A percentile compares a stretch with the other conserved stretches of the same genome.
Conservation (phyloP, 2,113 vertebrate genomes). For the Laticauda colubrina region DNA sequence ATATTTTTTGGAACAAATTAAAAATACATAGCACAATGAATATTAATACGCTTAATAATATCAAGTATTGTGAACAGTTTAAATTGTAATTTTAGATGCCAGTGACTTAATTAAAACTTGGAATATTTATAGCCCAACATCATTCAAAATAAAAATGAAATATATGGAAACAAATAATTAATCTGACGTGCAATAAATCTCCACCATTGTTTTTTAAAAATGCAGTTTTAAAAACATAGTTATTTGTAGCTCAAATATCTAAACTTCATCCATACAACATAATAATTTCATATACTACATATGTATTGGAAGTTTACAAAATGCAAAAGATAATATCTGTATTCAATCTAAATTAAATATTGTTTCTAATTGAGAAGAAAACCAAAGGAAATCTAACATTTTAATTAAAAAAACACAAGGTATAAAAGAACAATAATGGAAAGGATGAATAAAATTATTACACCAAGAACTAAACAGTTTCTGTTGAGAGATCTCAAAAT, state of each 20-base stretch:
- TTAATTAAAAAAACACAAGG: not conserved
- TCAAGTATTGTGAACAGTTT: not conserved
- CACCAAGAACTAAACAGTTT: not conserved
- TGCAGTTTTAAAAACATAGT: not conserved
- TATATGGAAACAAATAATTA: not conserved
- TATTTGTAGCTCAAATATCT: not conserved
- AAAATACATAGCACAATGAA: not conserved
- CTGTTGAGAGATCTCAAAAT: slow-evolving; percentile 18
- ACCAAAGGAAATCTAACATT: not conserved
- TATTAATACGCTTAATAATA: not conserved
- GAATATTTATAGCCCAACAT: slow-evolving; percentile 19
- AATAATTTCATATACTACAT: not conserved
- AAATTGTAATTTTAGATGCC: not conserved
- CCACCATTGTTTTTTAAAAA: not conserved
- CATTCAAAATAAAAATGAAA: not conserved
- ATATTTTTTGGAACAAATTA: not conserved
- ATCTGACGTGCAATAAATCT: not conserved
- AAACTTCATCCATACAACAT: not conserved
- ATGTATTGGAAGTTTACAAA: not conserved
- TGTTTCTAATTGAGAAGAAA: slow-evolving; percentile 6
- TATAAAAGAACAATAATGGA: slow-evolving; percentile 2
- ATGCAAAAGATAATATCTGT: not conserved
- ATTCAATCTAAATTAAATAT: not conserved
- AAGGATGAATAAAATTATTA: not conserved
- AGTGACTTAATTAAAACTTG: not conserved